Evolutionary conservation across 2,888 invertebrate species (phyloP).

Genomic region (Timema cristinae): DNA sequence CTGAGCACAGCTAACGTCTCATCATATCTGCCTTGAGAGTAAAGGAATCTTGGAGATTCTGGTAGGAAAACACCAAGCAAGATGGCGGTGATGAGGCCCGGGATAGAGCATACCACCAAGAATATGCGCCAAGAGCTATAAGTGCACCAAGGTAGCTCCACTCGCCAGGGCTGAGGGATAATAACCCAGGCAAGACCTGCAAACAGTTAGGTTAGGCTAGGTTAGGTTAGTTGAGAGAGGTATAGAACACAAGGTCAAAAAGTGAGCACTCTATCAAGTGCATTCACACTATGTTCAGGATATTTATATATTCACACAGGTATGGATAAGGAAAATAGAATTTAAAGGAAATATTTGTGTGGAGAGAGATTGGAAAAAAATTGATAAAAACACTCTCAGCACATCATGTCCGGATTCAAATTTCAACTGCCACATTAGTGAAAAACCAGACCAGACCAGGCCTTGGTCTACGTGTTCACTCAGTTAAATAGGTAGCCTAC

Average conservation of each 20-base stretch:
- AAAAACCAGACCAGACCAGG: too few species aligned
- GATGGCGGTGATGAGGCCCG: constrained; percentile 62
- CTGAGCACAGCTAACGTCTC: constrained; percentile 41
- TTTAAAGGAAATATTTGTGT: too few species aligned
- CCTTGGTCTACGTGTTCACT: too few species aligned
- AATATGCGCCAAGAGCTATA: constrained; percentile 64
- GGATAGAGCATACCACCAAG: constrained; percentile 59
- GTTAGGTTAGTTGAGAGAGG: too few species aligned
- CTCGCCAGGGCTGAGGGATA: constrained; percentile 57
- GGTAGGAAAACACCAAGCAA: constrained; percentile 47
- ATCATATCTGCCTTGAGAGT: constrained; percentile 40
- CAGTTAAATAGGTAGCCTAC: too few species aligned
- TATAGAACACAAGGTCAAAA: too few species aligned
- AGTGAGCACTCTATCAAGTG: too few species aligned
- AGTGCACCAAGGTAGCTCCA: constrained; percentile 16
- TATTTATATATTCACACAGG: neutral
- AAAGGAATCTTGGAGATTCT: constrained; percentile 46
- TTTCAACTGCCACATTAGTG: too few species aligned
- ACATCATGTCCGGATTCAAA: too few species aligned
- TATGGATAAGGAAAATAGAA: too few species aligned
- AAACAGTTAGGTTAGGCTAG: too few species aligned
- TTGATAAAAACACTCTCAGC: too few species aligned
- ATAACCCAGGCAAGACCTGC: constrained; percentile 67
- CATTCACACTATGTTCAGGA: neutral
- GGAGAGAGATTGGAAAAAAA: constrained; percentile 42